Evolutionary conservation across 2,888 invertebrate species (phyloP).

Genomic region (Hedya salicella): DNA sequence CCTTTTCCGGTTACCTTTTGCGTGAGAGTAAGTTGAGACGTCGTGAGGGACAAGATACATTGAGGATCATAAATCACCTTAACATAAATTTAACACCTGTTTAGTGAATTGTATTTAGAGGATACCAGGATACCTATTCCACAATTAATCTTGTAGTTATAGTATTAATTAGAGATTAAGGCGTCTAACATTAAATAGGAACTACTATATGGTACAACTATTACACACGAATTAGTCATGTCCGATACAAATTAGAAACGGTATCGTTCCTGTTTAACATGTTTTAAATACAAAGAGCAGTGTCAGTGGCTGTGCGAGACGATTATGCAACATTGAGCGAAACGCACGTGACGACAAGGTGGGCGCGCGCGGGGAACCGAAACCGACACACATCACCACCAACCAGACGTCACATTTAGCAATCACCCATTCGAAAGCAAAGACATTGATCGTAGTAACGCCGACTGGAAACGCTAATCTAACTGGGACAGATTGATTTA

Average conservation of each 20-base stretch:
- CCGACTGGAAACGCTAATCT: conserved; percentile 72
- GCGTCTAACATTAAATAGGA: not conserved
- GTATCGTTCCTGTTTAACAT: conserved; percentile 65
- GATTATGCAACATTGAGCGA: conserved; percentile 66
- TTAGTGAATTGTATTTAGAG: not conserved
- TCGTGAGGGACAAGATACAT: not conserved
- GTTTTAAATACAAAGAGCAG: conserved; percentile 73
- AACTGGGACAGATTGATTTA: conserved; percentile 81
- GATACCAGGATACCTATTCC: not conserved
- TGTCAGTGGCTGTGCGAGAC: conserved; percentile 61
- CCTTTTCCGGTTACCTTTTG: not conserved
- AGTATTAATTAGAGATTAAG: no score
- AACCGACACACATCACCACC: conserved; percentile 45
- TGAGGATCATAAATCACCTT: conserved; percentile 5
- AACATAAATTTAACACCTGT: conserved; percentile 8
- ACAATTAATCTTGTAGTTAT: not conserved
- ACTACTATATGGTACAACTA: conserved; percentile 9
- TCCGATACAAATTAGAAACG: conserved; percentile 61
- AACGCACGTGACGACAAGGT: conserved; percentile 60
- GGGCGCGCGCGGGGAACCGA: conserved; percentile 54
- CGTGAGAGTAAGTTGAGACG: not conserved
- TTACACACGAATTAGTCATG: conserved; percentile 21
- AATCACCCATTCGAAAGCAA: conserved; percentile 74
- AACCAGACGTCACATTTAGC: conserved; percentile 66
- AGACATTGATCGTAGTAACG: conserved; percentile 67